Base-by-base conservation (phyloP, 2,113 vertebrate genomes). In the Dicrurus megarhynchus region DNA sequence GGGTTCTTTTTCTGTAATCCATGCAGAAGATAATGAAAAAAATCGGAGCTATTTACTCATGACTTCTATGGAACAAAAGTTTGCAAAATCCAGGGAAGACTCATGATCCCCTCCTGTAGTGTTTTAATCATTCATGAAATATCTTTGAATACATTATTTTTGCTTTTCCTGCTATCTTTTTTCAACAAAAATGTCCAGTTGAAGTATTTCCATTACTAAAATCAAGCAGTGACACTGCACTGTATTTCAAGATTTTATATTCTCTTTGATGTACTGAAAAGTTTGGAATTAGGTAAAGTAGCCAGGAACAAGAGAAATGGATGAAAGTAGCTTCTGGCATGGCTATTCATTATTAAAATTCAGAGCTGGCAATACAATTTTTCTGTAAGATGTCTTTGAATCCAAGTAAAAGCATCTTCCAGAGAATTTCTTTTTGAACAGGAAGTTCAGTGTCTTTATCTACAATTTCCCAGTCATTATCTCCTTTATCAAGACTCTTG, bases 301-400 rank as follows among this genome's bases (percentile, higher is more conserved):
- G 18, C 17, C 49, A 68, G 37, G 81, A 84, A 71, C 37, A 91
- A 87, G 53, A 94, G 26, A 69, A 57, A 73, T 1, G 16, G 69
- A 84, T 26, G 84, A 87, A 92, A 84, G 73, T 68, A 41, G 26
- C 41, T 76, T 76, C 89, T 94, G 53, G 32, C 9, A 53, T 87
- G 55, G 37, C 41, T 87, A 50, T 59, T 81, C 59, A 64, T 79
- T 91, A 84, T 89, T 93, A 76, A 93, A 85, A 96, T 93, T 91
- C 77, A 79, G 74, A 87, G 41, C 19, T 52, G 17, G 23, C 39
- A 49, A 35, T 56, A 64, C 15, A 87, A 35, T 41, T 91, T 91
- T 91, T 78, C 47, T 82, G 0, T 49, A 59, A 81, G 30, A 76
- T 37, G 46, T 21, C 64, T 95, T 89, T 91, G 89, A 81, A 79